Evolutionary conservation across 2,113 vertebrate genomes (phyloP).

Genomic region (Osmerus mordax): DNA sequence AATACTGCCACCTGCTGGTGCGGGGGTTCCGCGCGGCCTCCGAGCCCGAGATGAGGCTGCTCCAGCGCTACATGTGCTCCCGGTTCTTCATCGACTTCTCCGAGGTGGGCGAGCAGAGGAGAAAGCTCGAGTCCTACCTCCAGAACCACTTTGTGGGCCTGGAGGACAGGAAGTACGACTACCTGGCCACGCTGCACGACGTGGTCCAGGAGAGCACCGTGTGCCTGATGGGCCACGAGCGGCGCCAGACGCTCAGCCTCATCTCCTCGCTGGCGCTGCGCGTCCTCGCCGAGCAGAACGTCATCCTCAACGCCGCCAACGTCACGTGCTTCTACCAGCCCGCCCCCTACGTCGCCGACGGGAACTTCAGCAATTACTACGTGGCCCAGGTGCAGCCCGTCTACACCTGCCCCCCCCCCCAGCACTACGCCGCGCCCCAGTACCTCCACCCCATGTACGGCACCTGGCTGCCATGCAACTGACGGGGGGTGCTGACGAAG

Average conservation of each 20-base stretch:
- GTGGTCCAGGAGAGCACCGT: conserved; percentile 98
- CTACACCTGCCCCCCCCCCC: conserved; percentile 54
- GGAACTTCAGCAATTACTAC: conserved; percentile 98
- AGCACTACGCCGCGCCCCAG: not conserved
- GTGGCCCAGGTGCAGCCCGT: conserved; percentile 93
- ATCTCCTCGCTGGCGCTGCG: conserved; percentile 92
- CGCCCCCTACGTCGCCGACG: conserved; percentile 90
- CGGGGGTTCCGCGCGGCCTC: conserved; percentile 91
- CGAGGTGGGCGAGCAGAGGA: conserved; percentile 88
- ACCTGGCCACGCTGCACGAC: conserved; percentile 89
- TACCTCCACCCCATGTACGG: conserved; percentile 68
- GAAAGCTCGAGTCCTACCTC: conserved; percentile 96
- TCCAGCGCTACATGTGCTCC: conserved; percentile 99
- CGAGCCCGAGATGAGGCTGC: conserved; percentile 83
- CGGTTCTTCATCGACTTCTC: conserved; percentile 99
- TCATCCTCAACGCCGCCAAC: conserved; percentile 92
- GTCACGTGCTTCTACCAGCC: conserved; percentile 99
- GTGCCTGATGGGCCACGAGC: conserved; percentile 98
- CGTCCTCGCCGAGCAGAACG: conserved; percentile 92
- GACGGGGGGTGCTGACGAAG: conserved; percentile 38
- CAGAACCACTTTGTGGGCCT: conserved; percentile 97
- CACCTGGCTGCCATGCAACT: conserved; percentile 96
- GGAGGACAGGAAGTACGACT: conserved; percentile 97
- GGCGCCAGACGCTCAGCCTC: conserved; percentile 91
- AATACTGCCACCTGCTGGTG: conserved; percentile 98